These are phyloP conservation scores for Caenorhabditis imperialis DNA, from an alignment of 2,888 invertebrate species.

Conservation along the genomic window DNA sequence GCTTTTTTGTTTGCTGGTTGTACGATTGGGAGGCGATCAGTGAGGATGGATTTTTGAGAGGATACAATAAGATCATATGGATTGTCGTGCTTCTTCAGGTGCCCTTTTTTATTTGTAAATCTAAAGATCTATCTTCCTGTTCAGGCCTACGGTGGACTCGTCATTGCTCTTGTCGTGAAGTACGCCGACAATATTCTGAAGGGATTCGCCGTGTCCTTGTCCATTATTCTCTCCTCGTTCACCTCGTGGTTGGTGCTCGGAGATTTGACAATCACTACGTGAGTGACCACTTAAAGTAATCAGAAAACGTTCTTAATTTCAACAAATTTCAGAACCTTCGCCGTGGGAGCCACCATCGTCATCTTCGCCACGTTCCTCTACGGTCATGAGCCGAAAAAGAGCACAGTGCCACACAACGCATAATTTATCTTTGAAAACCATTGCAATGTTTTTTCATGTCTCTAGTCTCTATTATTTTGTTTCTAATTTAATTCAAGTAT, in stretches of 20 bases:
- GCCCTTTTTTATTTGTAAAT: constrained; percentile 10
- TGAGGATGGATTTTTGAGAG: constrained; percentile 80
- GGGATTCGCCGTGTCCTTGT: constrained; percentile 81
- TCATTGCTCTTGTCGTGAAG: constrained; percentile 81
- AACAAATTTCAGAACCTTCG: constrained; percentile 79
- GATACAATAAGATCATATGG: constrained; percentile 80
- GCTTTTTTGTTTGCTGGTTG: constrained; percentile 78
- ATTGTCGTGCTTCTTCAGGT: constrained; percentile 80
- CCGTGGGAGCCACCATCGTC: constrained; percentile 79
- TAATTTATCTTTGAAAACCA: too few relatives aligned
- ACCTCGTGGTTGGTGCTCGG: constrained; percentile 80
- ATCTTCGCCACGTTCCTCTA: constrained; percentile 80
- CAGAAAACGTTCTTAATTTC: constrained; percentile 6
- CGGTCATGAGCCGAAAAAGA: constrained; percentile 74
- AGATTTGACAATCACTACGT: constrained; percentile 80
- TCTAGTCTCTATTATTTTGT: too few relatives aligned
- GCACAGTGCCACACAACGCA: constrained; percentile 32
- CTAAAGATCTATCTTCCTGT: constrained; percentile 1
- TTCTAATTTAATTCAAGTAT: too few relatives aligned
- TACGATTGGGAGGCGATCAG: constrained; percentile 79
- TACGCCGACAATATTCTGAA: constrained; percentile 82
- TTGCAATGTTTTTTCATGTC: too few relatives aligned
- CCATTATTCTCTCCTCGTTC: constrained; percentile 81
- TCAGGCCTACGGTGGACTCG: constrained; percentile 81
- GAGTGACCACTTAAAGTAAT: too few relatives aligned